phyloP scores from a whole-genome alignment of 2,888 invertebrate species.

The Digitonthophagus gazella region DNA sequence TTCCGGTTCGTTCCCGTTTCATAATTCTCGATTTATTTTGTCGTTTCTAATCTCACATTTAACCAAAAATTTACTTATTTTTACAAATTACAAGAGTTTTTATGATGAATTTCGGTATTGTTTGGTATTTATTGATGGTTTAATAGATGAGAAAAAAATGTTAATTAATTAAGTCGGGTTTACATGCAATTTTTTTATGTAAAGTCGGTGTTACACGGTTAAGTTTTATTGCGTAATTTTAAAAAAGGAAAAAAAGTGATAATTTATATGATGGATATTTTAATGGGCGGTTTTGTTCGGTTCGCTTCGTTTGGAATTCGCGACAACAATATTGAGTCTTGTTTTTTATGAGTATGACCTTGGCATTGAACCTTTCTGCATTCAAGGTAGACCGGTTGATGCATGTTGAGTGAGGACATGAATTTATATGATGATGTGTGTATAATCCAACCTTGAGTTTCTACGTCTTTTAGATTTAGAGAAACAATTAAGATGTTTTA shows the following conservation, averaged over 20 bases:
- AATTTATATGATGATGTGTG: not conserved
- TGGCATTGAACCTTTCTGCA: not conserved
- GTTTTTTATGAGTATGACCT: not conserved
- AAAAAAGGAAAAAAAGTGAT: not conserved
- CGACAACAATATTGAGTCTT: not conserved
- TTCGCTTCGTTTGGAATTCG: not conserved
- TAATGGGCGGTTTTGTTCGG: too few relatives aligned
- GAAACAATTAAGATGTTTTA: too few relatives aligned
- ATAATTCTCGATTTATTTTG: not conserved
- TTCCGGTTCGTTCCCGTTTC: not conserved
- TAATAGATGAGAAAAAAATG: too few relatives aligned
- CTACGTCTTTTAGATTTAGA: too few relatives aligned
- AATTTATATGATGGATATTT: too few relatives aligned
- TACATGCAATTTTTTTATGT: too few relatives aligned
- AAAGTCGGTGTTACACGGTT: too few relatives aligned
- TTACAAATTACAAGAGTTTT: conserved; percentile 1
- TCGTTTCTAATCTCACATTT: not conserved
- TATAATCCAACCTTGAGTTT: not conserved
- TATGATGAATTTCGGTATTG: too few relatives aligned
- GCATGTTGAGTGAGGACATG: not conserved
- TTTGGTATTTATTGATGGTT: too few relatives aligned
- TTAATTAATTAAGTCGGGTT: too few relatives aligned
- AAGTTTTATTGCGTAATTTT: too few relatives aligned
- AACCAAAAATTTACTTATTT: too few relatives aligned
- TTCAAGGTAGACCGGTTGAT: not conserved